Conservation (phyloP, 2,888 invertebrate species). For the Allygus modestus region DNA sequence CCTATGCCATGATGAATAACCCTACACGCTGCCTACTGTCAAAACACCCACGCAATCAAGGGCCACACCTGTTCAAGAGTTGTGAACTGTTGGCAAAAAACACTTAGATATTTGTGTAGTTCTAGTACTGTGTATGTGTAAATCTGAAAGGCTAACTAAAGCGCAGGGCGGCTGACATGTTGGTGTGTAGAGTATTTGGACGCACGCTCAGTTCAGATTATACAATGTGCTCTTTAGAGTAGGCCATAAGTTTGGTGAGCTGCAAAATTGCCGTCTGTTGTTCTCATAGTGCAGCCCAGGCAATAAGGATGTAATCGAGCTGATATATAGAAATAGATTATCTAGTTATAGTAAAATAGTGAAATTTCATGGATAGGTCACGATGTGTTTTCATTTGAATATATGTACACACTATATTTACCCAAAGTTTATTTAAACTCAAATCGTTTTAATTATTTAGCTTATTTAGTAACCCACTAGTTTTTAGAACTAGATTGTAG, state of each 20-base stretch:
- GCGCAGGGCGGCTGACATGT: conserved; percentile 22
- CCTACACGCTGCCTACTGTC: neutral
- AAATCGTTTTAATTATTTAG: too few relatives aligned
- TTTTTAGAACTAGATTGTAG: too few relatives aligned
- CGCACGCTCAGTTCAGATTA: conserved; percentile 9
- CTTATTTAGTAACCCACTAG: too few relatives aligned
- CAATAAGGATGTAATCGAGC: neutral
- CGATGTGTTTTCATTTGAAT: too few relatives aligned
- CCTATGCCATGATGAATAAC: conserved; percentile 29
- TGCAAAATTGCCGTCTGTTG: neutral
- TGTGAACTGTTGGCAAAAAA: conserved; percentile 4
- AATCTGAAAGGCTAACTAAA: conserved; percentile 14
- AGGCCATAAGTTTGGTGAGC: neutral
- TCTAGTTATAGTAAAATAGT: neutral
- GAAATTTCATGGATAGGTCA: neutral
- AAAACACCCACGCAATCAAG: conserved; percentile 8
- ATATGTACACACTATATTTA: too few relatives aligned
- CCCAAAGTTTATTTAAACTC: too few relatives aligned
- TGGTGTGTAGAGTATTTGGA: conserved; percentile 23
- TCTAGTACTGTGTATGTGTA: conserved; percentile 19
- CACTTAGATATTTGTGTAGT: conserved; percentile 26
- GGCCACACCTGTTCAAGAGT: conserved; percentile 30
- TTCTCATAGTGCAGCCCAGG: neutral
- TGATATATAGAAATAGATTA: neutral
- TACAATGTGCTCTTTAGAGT: conserved; percentile 20